Evolutionary conservation across 2,797 vertebrate genomes (phyloP).

Genomic region (Podarcis siculus): DNA sequence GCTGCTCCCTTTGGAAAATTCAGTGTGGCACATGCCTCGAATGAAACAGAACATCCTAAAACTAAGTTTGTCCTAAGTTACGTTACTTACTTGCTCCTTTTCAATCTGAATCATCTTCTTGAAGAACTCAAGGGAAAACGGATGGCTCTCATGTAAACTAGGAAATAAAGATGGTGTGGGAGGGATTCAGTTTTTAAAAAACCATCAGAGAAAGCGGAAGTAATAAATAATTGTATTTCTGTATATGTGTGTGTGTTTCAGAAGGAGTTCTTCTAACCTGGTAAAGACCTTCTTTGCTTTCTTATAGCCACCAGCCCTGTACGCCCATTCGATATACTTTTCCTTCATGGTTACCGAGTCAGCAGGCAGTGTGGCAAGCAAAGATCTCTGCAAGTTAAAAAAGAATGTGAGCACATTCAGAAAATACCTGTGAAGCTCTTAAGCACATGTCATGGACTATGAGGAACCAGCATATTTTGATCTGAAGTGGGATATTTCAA

Average conservation of each 20-base stretch:
- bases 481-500: neutral
- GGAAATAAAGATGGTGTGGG: constrained; percentile 37
- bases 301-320: constrained; percentile 86
- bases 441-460: neutral
- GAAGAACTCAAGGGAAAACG: constrained; percentile 90
- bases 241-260: neutral
- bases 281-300: constrained; percentile 87
- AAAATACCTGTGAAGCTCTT: neutral
- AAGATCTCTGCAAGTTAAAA: constrained; percentile 82
- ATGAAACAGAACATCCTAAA: neutral
- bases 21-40: neutral
- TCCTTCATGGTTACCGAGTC: constrained; percentile 88
- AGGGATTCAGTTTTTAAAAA: neutral
- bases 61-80: neutral
- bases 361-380: constrained; percentile 75
- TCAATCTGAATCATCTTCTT: constrained; percentile 92
- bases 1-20: neutral
- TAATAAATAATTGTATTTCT: neutral
- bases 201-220: neutral
- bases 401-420: constrained; percentile 1
- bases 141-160: constrained; percentile 90
- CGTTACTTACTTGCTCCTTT: constrained; percentile 88
- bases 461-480: neutral
- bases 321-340: constrained; percentile 91
- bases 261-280: constrained; percentile 77